Evolutionary conservation across 1,140 invertebrate genomes (phyloP).

Genomic region (Forficula auricularia): DNA sequence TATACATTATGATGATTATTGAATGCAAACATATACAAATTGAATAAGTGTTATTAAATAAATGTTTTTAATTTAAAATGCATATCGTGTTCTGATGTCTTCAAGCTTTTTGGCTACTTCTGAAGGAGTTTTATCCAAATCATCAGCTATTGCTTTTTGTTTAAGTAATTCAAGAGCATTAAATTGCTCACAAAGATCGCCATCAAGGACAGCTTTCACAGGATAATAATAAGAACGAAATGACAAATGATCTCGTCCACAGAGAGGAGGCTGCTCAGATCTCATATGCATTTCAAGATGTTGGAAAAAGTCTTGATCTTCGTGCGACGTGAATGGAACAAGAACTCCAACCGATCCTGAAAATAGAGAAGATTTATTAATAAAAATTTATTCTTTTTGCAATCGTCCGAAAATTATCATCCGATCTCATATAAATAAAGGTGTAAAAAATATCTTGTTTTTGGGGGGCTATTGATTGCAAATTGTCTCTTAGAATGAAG

Average conservation of each 20-base stretch:
- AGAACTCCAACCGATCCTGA: constrained; percentile 69
- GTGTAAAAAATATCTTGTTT: no score
- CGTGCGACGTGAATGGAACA: constrained; percentile 92
- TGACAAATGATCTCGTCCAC: constrained; percentile 92
- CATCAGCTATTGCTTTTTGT: constrained; percentile 86
- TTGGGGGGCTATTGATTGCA: no score
- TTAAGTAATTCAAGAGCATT: constrained; percentile 85
- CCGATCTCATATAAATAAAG: no score
- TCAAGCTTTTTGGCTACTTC: constrained; percentile 94
- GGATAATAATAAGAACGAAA: constrained; percentile 58
- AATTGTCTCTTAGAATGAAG: no score
- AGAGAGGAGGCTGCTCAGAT: constrained; percentile 86
- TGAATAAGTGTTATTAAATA: no score
- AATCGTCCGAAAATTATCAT: no score
- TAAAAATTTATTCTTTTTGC: no score
- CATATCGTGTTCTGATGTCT: constrained; percentile 84
- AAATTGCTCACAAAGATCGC: constrained; percentile 97
- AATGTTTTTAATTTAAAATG: constrained; percentile 48
- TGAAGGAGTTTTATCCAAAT: constrained; percentile 82
- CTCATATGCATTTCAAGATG: constrained; percentile 99
- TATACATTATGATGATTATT: no score
- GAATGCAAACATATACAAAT: no score
- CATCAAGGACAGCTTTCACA: constrained; percentile 64
- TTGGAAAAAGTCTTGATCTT: constrained; percentile 98
- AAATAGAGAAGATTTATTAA: no score